A percentile compares a stretch with the other conserved stretches of the same genome.
phyloP scores from a whole-genome alignment of 1,140 invertebrate species.

The Hycleus phaleratus region DNA sequence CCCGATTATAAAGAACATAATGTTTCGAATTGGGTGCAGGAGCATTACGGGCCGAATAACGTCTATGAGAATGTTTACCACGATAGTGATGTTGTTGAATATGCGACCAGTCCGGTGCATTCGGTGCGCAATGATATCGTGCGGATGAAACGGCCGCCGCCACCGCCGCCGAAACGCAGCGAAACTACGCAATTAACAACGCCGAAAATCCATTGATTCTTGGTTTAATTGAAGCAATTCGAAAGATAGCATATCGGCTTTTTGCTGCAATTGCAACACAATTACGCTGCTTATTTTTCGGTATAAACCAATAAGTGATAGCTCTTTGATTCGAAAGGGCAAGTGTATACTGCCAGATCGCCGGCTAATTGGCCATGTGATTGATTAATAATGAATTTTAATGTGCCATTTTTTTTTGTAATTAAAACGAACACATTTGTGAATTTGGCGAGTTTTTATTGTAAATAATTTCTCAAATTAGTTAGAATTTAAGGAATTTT shows the following conservation, averaged over 20 bases:
- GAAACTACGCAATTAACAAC: constrained; percentile 62
- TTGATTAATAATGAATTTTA: too few species aligned
- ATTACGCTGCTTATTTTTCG: too few species aligned
- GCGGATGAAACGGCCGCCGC: constrained; percentile 55
- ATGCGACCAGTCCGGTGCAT: constrained; percentile 41
- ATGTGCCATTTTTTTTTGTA: too few species aligned
- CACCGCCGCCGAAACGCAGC: constrained; percentile 69
- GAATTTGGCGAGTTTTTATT: constrained; percentile 1
- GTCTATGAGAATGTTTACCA: constrained; percentile 54
- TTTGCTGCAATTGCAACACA: neutral
- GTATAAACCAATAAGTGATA: neutral
- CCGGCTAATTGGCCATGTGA: too few species aligned
- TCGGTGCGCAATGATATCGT: constrained; percentile 2
- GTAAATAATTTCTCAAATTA: constrained; percentile 8
- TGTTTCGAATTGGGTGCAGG: constrained; percentile 83
- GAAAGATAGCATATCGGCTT: constrained; percentile 12
- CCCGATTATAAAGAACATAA: constrained; percentile 72
- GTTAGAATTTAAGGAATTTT: constrained; percentile 28
- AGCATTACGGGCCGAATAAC: constrained; percentile 69
- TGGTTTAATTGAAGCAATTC: constrained; percentile 14
- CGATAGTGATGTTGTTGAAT: constrained; percentile 43
- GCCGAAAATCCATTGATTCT: constrained; percentile 36
- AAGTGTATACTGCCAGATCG: too few species aligned
- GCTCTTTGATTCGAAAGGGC: neutral
- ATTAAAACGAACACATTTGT: neutral